Conservation (phyloP, 1,140 invertebrate species). For the Helicorthomorpha holstii region DNA sequence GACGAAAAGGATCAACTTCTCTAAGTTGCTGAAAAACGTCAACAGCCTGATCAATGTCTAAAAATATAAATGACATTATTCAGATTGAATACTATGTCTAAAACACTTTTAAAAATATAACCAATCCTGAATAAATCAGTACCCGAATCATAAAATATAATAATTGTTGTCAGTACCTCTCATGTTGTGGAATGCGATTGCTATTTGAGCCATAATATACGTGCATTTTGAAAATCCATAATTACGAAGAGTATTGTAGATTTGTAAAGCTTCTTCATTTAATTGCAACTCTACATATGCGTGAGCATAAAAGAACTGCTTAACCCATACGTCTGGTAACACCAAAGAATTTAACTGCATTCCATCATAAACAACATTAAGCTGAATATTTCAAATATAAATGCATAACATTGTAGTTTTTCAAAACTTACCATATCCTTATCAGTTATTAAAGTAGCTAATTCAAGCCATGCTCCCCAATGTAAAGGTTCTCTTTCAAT, state of each 20-base stretch:
- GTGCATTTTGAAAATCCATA: conserved; percentile 70
- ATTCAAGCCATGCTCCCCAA: conserved; percentile 86
- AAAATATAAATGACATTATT: conserved; percentile 18
- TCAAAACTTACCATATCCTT: conserved; percentile 34
- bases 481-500: conserved; percentile 59
- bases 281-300: conserved; percentile 78
- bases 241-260: conserved; percentile 55
- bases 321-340: conserved; percentile 85
- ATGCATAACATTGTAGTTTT: conserved; percentile 1
- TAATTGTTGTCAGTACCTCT: conserved; percentile 42
- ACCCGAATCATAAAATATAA: neutral
- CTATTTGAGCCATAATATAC: conserved; percentile 82
- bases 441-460: conserved; percentile 68
- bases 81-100: neutral
- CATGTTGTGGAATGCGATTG: conserved; percentile 79
- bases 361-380: conserved; percentile 6
- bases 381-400: conserved; percentile 10
- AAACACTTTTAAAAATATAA: neutral
- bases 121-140: too few species aligned
- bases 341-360: conserved; percentile 41
- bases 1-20: conserved; percentile 69
- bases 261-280: conserved; percentile 70
- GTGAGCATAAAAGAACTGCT: conserved; percentile 78
- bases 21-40: conserved; percentile 62
- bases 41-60: conserved; percentile 80